Evolutionary conservation across 1,140 invertebrate species (phyloP).

Genomic region (Elysia chlorotica): DNA sequence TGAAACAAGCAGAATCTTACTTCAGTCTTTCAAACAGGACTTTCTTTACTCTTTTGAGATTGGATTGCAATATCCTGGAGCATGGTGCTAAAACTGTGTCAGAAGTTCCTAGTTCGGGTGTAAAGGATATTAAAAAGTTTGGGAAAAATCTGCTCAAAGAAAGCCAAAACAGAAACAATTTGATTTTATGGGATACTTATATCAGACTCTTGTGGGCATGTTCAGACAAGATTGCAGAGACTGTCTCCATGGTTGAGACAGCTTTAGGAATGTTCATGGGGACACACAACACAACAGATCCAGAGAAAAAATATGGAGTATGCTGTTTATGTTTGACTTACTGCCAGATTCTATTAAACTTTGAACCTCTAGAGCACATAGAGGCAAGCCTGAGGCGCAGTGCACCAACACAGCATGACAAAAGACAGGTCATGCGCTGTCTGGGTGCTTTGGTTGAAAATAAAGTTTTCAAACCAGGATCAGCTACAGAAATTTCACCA

Average conservation of each 20-base stretch:
- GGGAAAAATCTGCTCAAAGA: conserved; percentile 60
- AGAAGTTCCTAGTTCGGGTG: conserved; percentile 13
- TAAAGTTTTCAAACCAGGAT: conserved; percentile 30
- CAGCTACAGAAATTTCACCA: background rate
- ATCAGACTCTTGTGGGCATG: conserved; percentile 50
- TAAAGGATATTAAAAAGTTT: conserved; percentile 57
- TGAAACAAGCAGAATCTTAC: conserved; percentile 34
- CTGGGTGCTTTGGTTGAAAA: conserved; percentile 29
- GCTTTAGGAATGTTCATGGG: conserved; percentile 48
- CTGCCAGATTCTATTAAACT: conserved; percentile 36
- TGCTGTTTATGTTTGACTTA: conserved; percentile 43
- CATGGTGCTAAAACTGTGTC: conserved; percentile 5
- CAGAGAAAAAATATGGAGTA: conserved; percentile 25
- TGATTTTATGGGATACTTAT: conserved; percentile 62
- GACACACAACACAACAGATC: conserved; percentile 5
- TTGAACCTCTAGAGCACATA: conserved; percentile 25
- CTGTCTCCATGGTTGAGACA: conserved; percentile 54
- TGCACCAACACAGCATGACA: conserved; percentile 1
- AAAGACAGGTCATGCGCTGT: conserved; percentile 17
- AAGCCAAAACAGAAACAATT: conserved; percentile 58
- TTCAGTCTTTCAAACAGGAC: conserved; percentile 35
- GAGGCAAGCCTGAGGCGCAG: background rate
- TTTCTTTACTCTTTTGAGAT: conserved; percentile 38
- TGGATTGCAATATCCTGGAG: conserved; percentile 35
- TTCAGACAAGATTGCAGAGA: conserved; percentile 48